Percentiles rank a stretch among this genome's conserved stretches.
phyloP scores from a whole-genome alignment of 2,888 invertebrate species.

The Diaperis boleti region DNA sequence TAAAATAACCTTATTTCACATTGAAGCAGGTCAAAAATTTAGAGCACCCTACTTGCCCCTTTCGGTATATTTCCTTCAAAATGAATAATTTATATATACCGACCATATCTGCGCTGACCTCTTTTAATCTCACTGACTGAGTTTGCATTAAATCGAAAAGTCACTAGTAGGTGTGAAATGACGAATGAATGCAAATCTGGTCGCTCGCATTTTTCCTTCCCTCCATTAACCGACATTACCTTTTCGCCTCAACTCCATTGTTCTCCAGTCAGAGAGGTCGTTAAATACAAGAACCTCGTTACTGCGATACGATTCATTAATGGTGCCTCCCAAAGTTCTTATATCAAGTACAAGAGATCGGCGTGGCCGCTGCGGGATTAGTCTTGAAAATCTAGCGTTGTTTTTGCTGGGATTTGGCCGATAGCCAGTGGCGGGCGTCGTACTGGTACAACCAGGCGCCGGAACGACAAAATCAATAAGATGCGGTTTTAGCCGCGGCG shows the following conservation, averaged over 20 bases:
- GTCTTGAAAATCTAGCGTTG: constrained; percentile 30
- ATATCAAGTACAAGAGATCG: constrained; percentile 34
- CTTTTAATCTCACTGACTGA: constrained; percentile 1
- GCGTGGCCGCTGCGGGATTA: constrained; percentile 37
- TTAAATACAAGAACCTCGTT: constrained; percentile 18
- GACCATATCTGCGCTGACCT: constrained; percentile 13
- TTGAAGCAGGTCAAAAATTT: background rate
- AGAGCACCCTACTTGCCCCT: background rate
- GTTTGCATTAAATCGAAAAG: background rate
- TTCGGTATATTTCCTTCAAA: background rate
- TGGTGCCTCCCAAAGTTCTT: constrained; percentile 10
- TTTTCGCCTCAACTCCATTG: background rate
- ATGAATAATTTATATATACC: constrained; percentile 12
- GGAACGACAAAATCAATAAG: constrained; percentile 46
- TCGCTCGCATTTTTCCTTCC: background rate
- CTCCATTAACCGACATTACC: background rate
- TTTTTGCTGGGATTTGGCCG: constrained; percentile 41
- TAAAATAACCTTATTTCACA: background rate
- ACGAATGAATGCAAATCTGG: background rate
- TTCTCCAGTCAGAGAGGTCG: background rate
- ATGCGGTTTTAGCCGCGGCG: constrained; percentile 44
- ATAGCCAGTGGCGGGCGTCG: constrained; percentile 47
- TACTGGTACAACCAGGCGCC: constrained; percentile 47
- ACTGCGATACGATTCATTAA: constrained; percentile 10
- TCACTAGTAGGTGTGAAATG: background rate